Conservation (phyloP, 1,140 invertebrate species). For the Drosophila lacteicornis region DNA sequence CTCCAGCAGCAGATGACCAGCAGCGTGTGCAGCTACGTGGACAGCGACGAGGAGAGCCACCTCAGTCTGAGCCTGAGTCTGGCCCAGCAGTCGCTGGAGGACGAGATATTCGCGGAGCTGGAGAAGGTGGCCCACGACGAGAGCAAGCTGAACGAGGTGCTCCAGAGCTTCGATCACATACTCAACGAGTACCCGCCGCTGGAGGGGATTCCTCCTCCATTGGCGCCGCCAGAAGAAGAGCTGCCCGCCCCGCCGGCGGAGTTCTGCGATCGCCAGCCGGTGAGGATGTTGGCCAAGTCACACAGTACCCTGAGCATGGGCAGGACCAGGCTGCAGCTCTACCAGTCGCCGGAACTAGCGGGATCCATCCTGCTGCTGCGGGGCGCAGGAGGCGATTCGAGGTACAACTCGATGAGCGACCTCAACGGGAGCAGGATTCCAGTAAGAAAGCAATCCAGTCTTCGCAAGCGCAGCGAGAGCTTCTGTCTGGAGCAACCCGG, state of each 20-base stretch:
- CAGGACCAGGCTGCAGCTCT: constrained; percentile 56
- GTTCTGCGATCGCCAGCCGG: constrained; percentile 51
- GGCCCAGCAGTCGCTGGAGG: constrained; percentile 76
- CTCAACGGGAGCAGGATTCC: constrained; percentile 85
- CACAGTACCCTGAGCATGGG: constrained; percentile 64
- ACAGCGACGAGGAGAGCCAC: constrained; percentile 75
- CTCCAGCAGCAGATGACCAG: constrained; percentile 39
- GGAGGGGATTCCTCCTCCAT: constrained; percentile 1
- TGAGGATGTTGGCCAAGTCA: constrained; percentile 85
- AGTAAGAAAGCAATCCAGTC: constrained; percentile 64
- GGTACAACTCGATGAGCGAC: constrained; percentile 86
- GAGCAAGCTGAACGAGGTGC: constrained; percentile 87
- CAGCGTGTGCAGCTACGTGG: constrained; percentile 65
- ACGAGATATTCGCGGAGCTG: constrained; percentile 83
- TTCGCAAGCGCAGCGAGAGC: constrained; percentile 64
- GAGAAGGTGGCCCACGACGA: constrained; percentile 85
- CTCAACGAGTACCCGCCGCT: constrained; percentile 79
- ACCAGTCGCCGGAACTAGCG: constrained; percentile 71
- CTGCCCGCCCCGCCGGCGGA: constrained; percentile 55
- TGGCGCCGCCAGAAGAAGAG: constrained; percentile 20
- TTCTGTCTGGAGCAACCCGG: constrained; percentile 49
- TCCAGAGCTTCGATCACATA: constrained; percentile 89
- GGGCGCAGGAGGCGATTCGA: constrained; percentile 37
- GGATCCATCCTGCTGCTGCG: constrained; percentile 49
- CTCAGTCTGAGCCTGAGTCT: constrained; percentile 70